Evolutionary conservation across 1,140 invertebrate genomes (phyloP).

Genomic region (Polyergus mexicanus): DNA sequence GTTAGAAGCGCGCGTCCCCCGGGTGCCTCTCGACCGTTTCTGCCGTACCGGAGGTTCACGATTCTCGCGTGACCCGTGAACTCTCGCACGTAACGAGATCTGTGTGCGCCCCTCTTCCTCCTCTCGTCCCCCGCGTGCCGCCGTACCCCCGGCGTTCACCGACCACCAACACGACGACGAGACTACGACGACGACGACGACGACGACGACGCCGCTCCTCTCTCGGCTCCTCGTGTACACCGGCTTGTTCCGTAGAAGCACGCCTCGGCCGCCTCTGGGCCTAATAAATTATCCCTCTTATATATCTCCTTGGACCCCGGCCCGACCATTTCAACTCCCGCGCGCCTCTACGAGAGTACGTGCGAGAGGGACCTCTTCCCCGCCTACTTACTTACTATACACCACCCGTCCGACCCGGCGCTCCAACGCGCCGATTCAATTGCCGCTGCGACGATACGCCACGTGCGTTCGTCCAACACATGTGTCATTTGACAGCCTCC

Average conservation of each 20-base stretch:
- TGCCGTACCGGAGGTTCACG: slow-evolving; percentile 74
- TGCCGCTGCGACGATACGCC: slow-evolving; percentile 73
- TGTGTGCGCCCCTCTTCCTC: slow-evolving; percentile 4
- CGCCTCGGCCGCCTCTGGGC: slow-evolving; percentile 75
- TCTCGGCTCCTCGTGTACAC: slow-evolving; percentile 52
- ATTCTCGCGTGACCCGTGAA: slow-evolving; percentile 82
- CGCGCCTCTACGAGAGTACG: slow-evolving; percentile 64
- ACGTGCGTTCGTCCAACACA: slow-evolving; percentile 37
- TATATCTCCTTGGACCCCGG: slow-evolving; percentile 69
- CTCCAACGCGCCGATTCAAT: slow-evolving; percentile 70
- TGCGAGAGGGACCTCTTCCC: slow-evolving; percentile 52
- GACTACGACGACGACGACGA: slow-evolving; percentile 50
- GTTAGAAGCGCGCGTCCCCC: slow-evolving; percentile 69
- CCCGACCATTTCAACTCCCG: slow-evolving; percentile 76
- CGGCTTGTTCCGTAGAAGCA: slow-evolving; percentile 68
- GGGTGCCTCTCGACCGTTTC: slow-evolving; percentile 56
- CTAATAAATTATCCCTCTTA: slow-evolving; percentile 83
- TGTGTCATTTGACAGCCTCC: slow-evolving; percentile 45
- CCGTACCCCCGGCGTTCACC: slow-evolving; percentile 10
- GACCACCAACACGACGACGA: slow-evolving; percentile 51
- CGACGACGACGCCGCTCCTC: slow-evolving; percentile 47
- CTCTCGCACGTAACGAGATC: slow-evolving; percentile 82
- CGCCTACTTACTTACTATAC: slow-evolving; percentile 36
- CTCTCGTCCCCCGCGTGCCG: slow-evolving; percentile 39
- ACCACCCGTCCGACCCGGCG: slow-evolving; percentile 17